These are phyloP conservation scores for Orcinus orca DNA, from an alignment of 2,113 vertebrate species.

Conservation along the genomic window DNA sequence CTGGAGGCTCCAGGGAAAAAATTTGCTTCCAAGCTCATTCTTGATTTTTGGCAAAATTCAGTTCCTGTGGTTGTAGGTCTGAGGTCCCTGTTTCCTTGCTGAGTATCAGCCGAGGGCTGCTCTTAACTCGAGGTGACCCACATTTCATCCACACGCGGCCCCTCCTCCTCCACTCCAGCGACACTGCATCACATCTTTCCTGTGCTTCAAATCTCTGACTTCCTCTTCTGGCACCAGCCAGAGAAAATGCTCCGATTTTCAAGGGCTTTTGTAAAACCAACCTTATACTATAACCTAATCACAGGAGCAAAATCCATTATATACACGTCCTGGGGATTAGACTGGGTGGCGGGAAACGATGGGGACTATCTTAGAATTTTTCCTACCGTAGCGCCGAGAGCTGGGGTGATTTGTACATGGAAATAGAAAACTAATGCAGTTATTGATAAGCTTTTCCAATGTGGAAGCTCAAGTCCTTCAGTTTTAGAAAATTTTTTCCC, in stretches of 20 bases:
- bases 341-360: not conserved
- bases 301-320: too few species aligned
- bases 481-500: not conserved
- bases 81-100: not conserved
- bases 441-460: not conserved
- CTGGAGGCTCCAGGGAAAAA: not conserved
- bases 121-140: not conserved
- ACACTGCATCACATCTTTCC: rapidly evolving
- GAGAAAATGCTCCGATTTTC: not conserved
- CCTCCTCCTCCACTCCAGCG: not conserved
- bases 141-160: not conserved
- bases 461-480: not conserved
- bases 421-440: not conserved
- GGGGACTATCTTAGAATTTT: not conserved
- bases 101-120: too few species aligned
- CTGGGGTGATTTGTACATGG: not conserved
- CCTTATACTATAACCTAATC: rapidly evolving
- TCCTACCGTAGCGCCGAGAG: not conserved
- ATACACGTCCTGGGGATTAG: rapidly evolving
- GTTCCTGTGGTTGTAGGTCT: not conserved
- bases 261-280: not conserved
- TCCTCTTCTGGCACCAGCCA: not conserved
- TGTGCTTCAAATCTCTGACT: not conserved
- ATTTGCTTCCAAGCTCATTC: not conserved
- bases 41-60: not conserved